Conservation (phyloP, 2,113 vertebrate species). For the Aptenodytes patagonicus region DNA sequence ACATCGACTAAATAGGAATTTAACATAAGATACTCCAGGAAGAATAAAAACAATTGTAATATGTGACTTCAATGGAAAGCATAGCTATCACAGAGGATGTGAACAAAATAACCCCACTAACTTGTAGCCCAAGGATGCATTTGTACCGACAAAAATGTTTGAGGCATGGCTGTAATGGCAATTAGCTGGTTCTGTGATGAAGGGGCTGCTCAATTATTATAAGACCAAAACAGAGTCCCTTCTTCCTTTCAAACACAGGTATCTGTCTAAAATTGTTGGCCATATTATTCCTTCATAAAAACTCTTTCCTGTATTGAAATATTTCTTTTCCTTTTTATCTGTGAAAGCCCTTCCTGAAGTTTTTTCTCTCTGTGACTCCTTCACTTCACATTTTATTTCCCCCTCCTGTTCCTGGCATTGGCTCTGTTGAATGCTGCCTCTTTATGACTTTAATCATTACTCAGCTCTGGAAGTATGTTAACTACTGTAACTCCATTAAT, state of each 20-base stretch:
- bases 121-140: neutral
- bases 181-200: neutral
- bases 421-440: neutral
- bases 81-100: neutral
- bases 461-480: neutral
- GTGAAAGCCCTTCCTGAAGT: neutral
- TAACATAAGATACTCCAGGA: neutral
- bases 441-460: neutral
- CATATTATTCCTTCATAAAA: neutral
- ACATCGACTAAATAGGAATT: fast-evolving
- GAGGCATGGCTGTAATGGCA: neutral
- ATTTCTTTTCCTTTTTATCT: neutral
- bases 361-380: neutral
- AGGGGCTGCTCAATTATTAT: neutral
- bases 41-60: neutral
- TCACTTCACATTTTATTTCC: neutral
- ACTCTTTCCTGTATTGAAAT: neutral
- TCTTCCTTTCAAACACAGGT: neutral
- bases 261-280: neutral
- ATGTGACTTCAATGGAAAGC: neutral
- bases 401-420: neutral
- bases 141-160: neutral
- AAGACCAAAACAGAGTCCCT: neutral
- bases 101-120: neutral
- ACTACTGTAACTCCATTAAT: neutral